Conservation (phyloP, 2,113 vertebrate species). For the Bufo gargarizans region DNA sequence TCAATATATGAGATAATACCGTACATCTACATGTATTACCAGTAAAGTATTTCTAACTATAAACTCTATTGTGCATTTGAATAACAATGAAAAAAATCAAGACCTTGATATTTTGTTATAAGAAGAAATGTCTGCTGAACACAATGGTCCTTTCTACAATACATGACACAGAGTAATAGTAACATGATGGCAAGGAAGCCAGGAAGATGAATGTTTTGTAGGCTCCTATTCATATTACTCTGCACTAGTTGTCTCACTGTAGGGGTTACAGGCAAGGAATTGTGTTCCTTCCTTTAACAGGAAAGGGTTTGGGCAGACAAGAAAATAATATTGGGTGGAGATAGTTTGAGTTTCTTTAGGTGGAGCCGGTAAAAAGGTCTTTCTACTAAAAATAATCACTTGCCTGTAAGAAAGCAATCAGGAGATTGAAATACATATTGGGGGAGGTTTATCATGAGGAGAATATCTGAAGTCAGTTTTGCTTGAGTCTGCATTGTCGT, state of each 20-base stretch:
- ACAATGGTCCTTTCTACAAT: neutral
- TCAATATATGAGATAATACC: too few relatives aligned
- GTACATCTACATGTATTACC: neutral
- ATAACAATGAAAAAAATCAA: neutral
- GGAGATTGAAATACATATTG: too few relatives aligned
- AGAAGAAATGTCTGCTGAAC: neutral
- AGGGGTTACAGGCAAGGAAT: neutral
- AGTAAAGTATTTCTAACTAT: neutral
- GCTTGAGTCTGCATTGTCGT: too few relatives aligned
- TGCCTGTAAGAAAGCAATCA: neutral
- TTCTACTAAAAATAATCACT: constrained; percentile 13
- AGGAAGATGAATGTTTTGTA: neutral
- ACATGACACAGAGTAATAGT: neutral
- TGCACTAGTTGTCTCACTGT: constrained; percentile 3
- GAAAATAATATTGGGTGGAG: constrained; percentile 35
- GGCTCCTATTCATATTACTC: neutral
- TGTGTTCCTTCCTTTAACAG: constrained; percentile 39
- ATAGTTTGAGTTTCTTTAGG: neutral
- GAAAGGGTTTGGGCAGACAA: constrained; percentile 43
- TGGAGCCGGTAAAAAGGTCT: neutral
- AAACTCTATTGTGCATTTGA: neutral
- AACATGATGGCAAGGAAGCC: neutral
- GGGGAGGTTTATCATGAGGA: too few relatives aligned
- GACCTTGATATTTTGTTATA: neutral
- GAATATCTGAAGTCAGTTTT: too few relatives aligned